These are phyloP conservation scores for Cyrtorhinus lividipennis DNA, from an alignment of 1,140 invertebrate species.

Conservation along the genomic window DNA sequence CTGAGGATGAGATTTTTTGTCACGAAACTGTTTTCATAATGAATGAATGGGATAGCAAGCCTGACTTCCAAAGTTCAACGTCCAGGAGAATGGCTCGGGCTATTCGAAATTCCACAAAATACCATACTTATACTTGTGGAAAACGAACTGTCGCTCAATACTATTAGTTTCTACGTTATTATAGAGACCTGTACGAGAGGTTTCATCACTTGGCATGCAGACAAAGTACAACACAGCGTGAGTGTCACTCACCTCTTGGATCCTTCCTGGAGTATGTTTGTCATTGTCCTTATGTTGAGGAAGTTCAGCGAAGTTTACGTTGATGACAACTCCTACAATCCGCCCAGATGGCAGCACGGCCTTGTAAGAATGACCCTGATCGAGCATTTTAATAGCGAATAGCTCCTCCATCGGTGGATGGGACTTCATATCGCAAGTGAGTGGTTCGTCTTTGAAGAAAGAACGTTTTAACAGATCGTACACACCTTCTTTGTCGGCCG, in stretches of 20 bases:
- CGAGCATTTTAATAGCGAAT: background rate
- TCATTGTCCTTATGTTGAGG: background rate
- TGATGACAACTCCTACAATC: background rate
- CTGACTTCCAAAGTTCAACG: too few species aligned
- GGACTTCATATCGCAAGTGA: background rate
- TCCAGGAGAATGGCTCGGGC: too few species aligned
- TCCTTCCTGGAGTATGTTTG: background rate
- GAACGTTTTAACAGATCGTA: constrained; percentile 5
- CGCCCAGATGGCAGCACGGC: background rate
- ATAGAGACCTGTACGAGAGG: too few species aligned
- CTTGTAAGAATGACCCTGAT: constrained; percentile 1
- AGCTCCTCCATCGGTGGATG: background rate
- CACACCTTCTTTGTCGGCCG: background rate
- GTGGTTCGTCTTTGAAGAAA: constrained; percentile 6
- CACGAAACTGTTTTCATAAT: too few species aligned
- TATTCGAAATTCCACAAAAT: too few species aligned
- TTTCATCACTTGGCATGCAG: too few species aligned
- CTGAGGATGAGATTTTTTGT: too few species aligned
- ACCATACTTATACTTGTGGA: too few species aligned
- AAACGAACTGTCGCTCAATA: too few species aligned
- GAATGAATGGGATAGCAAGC: too few species aligned
- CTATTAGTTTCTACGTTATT: too few species aligned
- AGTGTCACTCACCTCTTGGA: background rate
- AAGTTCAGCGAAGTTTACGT: background rate
- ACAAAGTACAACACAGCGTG: too few species aligned